Evolutionary conservation across 1,140 invertebrate species (phyloP), one percentile per base, ranked within the genome.

Genomic region (Lerema accius): DNA sequence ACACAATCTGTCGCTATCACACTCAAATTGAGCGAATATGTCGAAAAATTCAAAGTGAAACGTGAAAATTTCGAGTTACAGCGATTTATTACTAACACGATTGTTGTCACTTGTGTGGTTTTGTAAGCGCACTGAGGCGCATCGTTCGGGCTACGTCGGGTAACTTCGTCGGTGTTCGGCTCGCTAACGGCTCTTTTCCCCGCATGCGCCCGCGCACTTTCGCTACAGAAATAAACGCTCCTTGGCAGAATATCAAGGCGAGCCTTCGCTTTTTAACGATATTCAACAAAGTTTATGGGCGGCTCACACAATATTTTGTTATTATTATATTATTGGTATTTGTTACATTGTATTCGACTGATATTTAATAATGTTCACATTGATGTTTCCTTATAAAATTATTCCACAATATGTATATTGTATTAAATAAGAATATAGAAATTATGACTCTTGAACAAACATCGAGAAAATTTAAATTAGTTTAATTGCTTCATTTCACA

Each of bases 151-250:
- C 55, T 59, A 53, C 71, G 48, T 87, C 84, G 84, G 69, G 23
- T n/a, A 67, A 80, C 67, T 84, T 71, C 82, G 84, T 14, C 48
- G 49, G 9, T 53, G 73, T 45, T 87, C 84, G 84, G 76, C 35
- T 37, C 35, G 10, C 63, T 84, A 86, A 83, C 80, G 82, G 78
- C 68, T 82, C 79, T 82, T 83, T 76, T 73, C 72, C 76, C 75
- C 67, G 71, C 16, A 55, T 69, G 76, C 80, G 84, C 76, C 49
- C 60, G 81, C 79, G 74, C 80, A 74, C 84, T 84, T 84, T 85
- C 80, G 81, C 80, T 83, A 84, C 80, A 83, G 82, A 87, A 86
- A 87, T 87, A 87, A 84, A 85, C 71, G 78, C 76, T 87, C 82
- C 83, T 86, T 87, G 84, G 84, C 84, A 87, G 71, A 78, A 75